A percentile compares a stretch with the other conserved stretches of the same genome.
Conservation (phyloP, 2,113 vertebrate genomes). For the Eubucco bourcierii region DNA sequence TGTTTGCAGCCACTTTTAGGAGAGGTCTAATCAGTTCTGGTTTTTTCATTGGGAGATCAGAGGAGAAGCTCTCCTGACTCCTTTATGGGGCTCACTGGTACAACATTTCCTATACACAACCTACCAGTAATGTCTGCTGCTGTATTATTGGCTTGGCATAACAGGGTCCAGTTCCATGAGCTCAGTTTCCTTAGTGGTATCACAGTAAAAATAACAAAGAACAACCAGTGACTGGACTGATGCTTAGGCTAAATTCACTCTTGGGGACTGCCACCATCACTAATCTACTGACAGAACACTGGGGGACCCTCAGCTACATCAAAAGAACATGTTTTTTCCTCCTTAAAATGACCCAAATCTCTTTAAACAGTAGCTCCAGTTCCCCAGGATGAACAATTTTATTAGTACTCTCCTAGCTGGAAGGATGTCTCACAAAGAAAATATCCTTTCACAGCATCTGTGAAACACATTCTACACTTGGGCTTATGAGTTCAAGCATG, state of each 20-base stretch:
- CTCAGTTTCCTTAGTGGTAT: neutral
- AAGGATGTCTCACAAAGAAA: neutral
- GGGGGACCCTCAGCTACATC: neutral
- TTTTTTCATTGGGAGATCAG: neutral
- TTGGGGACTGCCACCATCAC: neutral
- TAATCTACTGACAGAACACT: neutral
- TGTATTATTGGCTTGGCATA: neutral
- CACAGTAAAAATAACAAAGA: neutral
- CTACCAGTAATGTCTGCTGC: neutral
- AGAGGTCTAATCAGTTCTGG: neutral
- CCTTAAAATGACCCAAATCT: neutral
- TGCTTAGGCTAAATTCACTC: neutral
- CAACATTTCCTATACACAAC: neutral
- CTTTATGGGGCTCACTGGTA: neutral
- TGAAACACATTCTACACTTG: neutral
- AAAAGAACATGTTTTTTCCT: neutral
- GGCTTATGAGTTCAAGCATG: neutral
- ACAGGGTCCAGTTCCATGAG: neutral
- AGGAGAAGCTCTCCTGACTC: neutral
- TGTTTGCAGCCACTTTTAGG: neutral
- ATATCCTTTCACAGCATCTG: neutral
- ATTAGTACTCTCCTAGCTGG: neutral
- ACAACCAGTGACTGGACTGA: neutral
- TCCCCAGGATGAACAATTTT: neutral
- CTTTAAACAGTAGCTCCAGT: neutral